Conservation (phyloP, 2,797 vertebrate species). For the Chrysolophus pictus region DNA sequence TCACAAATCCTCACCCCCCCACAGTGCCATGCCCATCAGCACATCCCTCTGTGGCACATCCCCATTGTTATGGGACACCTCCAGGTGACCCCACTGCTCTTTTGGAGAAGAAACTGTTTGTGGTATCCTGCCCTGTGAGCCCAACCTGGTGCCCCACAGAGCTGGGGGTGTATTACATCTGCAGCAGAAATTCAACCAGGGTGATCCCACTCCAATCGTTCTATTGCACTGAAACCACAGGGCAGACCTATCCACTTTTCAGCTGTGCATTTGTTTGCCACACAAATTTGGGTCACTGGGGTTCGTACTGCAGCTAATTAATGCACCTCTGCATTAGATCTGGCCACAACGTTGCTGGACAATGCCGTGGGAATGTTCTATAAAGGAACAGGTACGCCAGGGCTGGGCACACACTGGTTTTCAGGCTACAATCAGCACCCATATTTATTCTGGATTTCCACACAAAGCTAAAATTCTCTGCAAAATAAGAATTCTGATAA, state of each 20-base stretch:
- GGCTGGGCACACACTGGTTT: background rate
- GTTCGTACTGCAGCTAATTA: slow-evolving; percentile 17
- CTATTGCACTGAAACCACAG: slow-evolving; percentile 37
- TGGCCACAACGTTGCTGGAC: background rate
- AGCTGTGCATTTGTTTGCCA: slow-evolving; percentile 42
- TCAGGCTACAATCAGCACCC: background rate
- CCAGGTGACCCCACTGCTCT: no score
- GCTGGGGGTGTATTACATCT: background rate
- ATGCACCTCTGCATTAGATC: background rate
- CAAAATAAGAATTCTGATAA: background rate
- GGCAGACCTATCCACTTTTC: slow-evolving; percentile 31
- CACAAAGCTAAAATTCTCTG: background rate
- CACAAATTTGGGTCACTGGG: slow-evolving; percentile 50
- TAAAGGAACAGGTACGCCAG: background rate
- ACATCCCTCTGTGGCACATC: no score
- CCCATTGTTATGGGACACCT: no score
- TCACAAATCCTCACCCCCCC: background rate
- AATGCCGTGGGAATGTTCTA: background rate
- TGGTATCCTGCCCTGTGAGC: accelerated
- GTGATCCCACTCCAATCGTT: background rate
- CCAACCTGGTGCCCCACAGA: background rate
- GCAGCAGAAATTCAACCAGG: slow-evolving; percentile 54
- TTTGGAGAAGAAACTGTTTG: no score
- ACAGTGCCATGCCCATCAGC: no score
- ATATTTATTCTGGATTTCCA: background rate